These are phyloP conservation scores for Brachionus manjavacas DNA, from an alignment of 1,140 invertebrate genomes.

Conservation along the genomic window DNA sequence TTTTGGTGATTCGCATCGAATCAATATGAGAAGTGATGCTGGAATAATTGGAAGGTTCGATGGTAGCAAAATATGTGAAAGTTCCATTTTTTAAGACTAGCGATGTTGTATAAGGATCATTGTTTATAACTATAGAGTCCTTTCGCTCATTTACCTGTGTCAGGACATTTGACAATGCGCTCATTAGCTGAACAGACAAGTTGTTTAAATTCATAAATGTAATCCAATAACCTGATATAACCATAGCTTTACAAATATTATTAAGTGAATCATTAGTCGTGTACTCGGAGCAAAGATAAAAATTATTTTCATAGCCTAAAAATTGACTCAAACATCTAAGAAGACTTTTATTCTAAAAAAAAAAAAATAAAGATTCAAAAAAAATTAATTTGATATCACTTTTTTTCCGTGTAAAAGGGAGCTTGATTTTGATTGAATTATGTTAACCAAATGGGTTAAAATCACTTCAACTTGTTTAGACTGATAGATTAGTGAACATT, in stretches of 20 bases:
- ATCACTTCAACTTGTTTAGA: not conserved
- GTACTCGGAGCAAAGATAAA: constrained; percentile 51
- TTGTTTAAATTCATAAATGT: constrained; percentile 52
- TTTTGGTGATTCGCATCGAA: constrained; percentile 8
- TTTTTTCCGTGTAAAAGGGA: constrained; percentile 11
- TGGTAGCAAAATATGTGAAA: constrained; percentile 49
- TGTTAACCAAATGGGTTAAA: not conserved
- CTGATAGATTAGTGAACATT: not conserved
- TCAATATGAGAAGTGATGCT: constrained; percentile 45
- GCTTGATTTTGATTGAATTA: constrained; percentile 14
- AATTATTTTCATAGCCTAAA: constrained; percentile 51
- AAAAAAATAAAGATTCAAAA: not conserved
- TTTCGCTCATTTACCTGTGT: constrained; percentile 45
- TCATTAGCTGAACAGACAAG: constrained; percentile 48
- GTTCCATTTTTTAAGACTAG: constrained; percentile 48
- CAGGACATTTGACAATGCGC: constrained; percentile 51
- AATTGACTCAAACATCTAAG: constrained; percentile 45
- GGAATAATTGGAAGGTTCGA: constrained; percentile 45
- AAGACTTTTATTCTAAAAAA: not conserved
- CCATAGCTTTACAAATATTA: constrained; percentile 53
- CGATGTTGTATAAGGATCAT: constrained; percentile 48
- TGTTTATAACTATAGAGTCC: constrained; percentile 7
- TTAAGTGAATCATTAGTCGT: constrained; percentile 49
- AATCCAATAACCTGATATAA: constrained; percentile 51
- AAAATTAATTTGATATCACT: not conserved